Evolutionary conservation across 2,797 vertebrate genomes (phyloP).

Genomic region (Pangasius larnaudii): DNA sequence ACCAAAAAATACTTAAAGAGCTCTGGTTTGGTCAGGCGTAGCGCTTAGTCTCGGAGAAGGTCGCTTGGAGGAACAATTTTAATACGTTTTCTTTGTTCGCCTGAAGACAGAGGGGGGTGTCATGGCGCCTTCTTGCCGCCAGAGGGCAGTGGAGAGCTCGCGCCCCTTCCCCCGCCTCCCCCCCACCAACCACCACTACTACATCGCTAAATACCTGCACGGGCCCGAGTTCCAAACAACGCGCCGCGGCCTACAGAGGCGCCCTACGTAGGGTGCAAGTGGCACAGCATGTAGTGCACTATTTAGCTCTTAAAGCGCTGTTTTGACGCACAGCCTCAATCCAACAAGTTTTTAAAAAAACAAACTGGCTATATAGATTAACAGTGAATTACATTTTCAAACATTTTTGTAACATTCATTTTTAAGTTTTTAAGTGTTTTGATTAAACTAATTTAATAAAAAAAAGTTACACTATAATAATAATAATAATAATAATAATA

Average conservation of each 20-base stretch:
- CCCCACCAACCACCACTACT: constrained; percentile 19
- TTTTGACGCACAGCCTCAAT: not conserved
- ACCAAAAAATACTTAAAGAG: constrained; percentile 55
- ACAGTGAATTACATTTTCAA: not conserved
- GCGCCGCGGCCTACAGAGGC: not conserved
- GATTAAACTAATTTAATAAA: no score
- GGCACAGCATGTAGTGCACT: not conserved
- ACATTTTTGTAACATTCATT: no score
- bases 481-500: no score
- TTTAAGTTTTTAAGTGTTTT: no score
- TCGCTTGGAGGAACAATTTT: constrained; percentile 53
- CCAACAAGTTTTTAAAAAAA: not conserved
- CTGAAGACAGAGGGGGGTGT: constrained; percentile 69
- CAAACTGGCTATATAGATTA: not conserved
- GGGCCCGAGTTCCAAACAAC: not conserved
- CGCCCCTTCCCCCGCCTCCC: constrained; percentile 56
- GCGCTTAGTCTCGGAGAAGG: constrained; percentile 34
- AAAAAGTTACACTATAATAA: no score
- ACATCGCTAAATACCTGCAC: constrained; percentile 40
- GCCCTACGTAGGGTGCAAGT: not conserved
- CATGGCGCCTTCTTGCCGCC: constrained; percentile 73
- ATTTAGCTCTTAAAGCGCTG: rapidly evolving
- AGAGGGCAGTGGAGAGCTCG: constrained; percentile 73
- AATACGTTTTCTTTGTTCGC: constrained; percentile 70
- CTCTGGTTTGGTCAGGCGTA: constrained; percentile 38